Evolutionary conservation across 1,140 invertebrate species (phyloP).

Genomic region (Hesperophylax magnus): DNA sequence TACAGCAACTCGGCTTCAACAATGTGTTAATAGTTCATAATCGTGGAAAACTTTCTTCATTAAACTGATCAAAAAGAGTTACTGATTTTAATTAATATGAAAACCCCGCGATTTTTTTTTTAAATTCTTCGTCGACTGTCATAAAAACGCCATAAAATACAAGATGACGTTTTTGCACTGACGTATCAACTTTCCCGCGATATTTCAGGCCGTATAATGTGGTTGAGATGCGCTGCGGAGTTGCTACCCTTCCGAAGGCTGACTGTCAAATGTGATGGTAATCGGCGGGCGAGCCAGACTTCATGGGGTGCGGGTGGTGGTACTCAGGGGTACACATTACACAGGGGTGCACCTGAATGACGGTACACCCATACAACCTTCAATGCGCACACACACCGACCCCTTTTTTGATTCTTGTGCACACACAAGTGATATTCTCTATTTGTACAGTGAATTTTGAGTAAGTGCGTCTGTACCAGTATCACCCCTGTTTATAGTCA

Average conservation of each 20-base stretch:
- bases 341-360: conserved; percentile 59
- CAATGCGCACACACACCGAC: conserved; percentile 11
- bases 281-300: conserved; percentile 32
- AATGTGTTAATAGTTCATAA: not conserved
- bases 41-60: too few relatives aligned
- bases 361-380: not conserved
- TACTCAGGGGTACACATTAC: too few relatives aligned
- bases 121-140: not conserved
- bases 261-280: conserved; percentile 56
- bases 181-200: conserved; percentile 4
- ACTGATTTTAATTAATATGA: not conserved
- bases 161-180: not conserved
- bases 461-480: too few relatives aligned
- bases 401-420: too few relatives aligned
- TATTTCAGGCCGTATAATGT: not conserved
- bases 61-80: too few relatives aligned
- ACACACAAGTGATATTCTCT: too few relatives aligned
- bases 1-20: conserved; percentile 6
- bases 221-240: conserved; percentile 6
- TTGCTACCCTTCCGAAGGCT: conserved; percentile 49
- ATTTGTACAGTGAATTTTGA: too few relatives aligned
- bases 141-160: not conserved
- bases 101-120: not conserved
- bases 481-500: conserved; percentile 9
- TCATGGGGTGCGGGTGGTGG: too few relatives aligned